Conservation (phyloP, 1,140 invertebrate species). For the Pogonus chalceus region DNA sequence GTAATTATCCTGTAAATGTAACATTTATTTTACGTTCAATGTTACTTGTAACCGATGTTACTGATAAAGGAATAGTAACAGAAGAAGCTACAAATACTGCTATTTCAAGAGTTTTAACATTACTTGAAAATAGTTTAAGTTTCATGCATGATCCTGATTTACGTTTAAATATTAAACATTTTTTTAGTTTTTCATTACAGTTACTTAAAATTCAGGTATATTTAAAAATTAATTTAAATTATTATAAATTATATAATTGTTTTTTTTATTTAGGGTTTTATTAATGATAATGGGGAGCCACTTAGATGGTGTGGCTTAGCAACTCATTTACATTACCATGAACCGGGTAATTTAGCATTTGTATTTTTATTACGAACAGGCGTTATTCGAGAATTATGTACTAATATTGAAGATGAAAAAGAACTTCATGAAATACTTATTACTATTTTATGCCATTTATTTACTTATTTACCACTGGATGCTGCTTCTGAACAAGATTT, state of each 20-base stretch:
- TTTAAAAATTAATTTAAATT: neutral
- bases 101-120: slow-evolving; percentile 2
- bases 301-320: neutral
- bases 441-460: slow-evolving; percentile 5
- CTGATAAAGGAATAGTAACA: slow-evolving; percentile 4
- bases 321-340: slow-evolving; percentile 13
- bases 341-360: slow-evolving; percentile 12
- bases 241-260: neutral
- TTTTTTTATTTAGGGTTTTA: slow-evolving; percentile 10
- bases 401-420: neutral
- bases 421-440: slow-evolving; percentile 2
- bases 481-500: neutral
- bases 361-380: slow-evolving; percentile 8
- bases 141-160: slow-evolving; percentile 7
- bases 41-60: slow-evolving; percentile 9
- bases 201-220: slow-evolving; percentile 10
- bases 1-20: slow-evolving; percentile 10
- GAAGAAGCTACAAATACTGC: slow-evolving; percentile 7
- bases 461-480: slow-evolving; percentile 5
- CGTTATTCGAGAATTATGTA: slow-evolving; percentile 1
- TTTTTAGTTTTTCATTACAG: slow-evolving; percentile 10
- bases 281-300: neutral
- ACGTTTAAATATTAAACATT: slow-evolving; percentile 7
- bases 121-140: slow-evolving; percentile 12
- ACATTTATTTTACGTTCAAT: slow-evolving; percentile 6